A percentile compares a stretch with the other conserved stretches of the same genome.
Conservation (phyloP, 2,113 vertebrate species). For the Thryonomys swinderianus region DNA sequence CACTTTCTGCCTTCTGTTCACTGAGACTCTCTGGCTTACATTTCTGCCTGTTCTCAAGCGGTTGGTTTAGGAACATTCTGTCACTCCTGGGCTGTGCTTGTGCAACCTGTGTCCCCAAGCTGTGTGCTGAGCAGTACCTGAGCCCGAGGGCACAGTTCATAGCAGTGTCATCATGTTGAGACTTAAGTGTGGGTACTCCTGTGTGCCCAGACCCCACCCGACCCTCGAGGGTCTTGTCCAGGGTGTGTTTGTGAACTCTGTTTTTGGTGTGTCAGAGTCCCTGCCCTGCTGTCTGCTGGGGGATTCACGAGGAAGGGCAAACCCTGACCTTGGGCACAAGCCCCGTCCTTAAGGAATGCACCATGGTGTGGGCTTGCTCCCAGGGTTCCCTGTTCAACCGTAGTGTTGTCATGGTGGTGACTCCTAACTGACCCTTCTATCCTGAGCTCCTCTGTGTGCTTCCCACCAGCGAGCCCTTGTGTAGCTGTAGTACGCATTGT, state of each 20-base stretch:
- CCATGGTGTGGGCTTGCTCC: not conserved
- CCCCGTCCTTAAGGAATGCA: not conserved
- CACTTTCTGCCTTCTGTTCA: not conserved
- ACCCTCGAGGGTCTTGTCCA: not conserved
- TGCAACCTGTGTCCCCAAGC: not conserved
- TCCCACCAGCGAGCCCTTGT: not conserved
- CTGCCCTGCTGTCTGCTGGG: not conserved
- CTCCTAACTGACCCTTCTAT: not conserved
- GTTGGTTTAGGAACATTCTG: not conserved
- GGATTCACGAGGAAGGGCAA: not conserved
- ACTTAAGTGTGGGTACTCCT: no score
- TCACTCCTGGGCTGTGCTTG: not conserved
- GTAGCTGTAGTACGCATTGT: not conserved
- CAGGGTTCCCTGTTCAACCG: no score
- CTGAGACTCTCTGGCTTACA: accelerated
- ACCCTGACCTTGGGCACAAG: not conserved
- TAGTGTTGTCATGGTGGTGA: not conserved
- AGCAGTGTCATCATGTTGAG: no score
- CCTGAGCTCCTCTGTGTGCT: not conserved
- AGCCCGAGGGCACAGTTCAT: not conserved
- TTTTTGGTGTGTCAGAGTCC: not conserved
- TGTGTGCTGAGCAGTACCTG: not conserved
- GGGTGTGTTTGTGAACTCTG: not conserved
- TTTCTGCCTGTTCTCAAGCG: not conserved
- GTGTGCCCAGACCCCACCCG: not conserved